Percentiles rank a stretch among this genome's conserved stretches.
Evolutionary conservation across 2,888 invertebrate species (phyloP).

Genomic region (Brenthis daphne): DNA sequence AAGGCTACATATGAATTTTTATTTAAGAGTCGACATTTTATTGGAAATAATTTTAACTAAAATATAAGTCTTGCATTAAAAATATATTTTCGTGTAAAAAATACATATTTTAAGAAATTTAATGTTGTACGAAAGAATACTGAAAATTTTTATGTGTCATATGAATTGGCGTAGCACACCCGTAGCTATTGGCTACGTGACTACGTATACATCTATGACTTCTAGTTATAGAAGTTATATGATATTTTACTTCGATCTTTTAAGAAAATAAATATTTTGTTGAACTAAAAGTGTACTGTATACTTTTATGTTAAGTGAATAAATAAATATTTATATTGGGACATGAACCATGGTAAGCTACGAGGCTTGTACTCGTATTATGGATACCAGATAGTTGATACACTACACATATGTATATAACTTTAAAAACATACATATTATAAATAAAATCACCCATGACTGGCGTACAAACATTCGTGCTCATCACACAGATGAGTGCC

Average conservation of each 20-base stretch:
- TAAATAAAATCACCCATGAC: too few species aligned
- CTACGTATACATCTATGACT: conserved; percentile 20
- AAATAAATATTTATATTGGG: background rate
- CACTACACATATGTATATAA: too few species aligned
- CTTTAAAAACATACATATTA: too few species aligned
- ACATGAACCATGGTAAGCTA: too few species aligned
- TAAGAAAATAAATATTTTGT: background rate
- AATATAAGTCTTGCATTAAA: background rate
- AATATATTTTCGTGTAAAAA: conserved; percentile 4
- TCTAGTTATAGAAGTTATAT: background rate
- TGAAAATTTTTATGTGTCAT: conserved; percentile 16
- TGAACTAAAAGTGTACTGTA: background rate
- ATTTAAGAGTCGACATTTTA: too few species aligned
- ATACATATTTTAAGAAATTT: conserved; percentile 11
- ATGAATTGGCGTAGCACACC: conserved; percentile 19
- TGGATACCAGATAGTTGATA: too few species aligned
- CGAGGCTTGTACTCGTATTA: too few species aligned
- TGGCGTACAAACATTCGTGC: too few species aligned
- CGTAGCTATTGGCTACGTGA: conserved; percentile 29
- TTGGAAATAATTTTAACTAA: too few species aligned
- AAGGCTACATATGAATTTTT: too few species aligned
- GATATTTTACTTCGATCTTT: conserved; percentile 10
- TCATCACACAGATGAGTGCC: too few species aligned
- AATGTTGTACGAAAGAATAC: conserved; percentile 11
- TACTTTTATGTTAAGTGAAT: background rate